phyloP scores from a whole-genome alignment of 1,140 invertebrate genomes.

The Pogonomyrmex barbatus region DNA sequence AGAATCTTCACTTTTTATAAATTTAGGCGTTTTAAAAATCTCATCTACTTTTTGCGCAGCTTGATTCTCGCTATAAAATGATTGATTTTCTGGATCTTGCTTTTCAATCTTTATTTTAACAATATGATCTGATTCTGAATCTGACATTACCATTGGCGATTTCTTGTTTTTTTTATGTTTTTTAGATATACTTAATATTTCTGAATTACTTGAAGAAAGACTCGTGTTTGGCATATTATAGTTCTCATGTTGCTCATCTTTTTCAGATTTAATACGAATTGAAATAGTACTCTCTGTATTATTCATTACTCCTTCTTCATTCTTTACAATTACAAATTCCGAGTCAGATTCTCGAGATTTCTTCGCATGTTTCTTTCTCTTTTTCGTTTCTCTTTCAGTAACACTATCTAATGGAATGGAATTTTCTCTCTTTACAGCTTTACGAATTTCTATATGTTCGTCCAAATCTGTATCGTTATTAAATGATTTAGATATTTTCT shows the following conservation, averaged over 20 bases:
- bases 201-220: conserved; percentile 2
- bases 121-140: neutral
- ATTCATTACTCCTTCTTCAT: neutral
- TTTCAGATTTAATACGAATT: neutral
- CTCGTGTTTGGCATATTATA: neutral
- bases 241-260: neutral
- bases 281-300: neutral
- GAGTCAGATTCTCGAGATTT: conserved; percentile 44
- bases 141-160: neutral
- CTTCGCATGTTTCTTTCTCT: conserved; percentile 50
- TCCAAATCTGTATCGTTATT: neutral
- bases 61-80: neutral
- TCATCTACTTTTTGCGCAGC: neutral
- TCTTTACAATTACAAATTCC: neutral
- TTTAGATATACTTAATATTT: neutral
- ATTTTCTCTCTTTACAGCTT: conserved; percentile 19
- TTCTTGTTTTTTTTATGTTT: conserved; percentile 15
- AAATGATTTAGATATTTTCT: neutral
- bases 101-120: conserved; percentile 29
- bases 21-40: neutral
- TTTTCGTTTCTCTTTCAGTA: conserved; percentile 11
- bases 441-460: neutral
- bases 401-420: conserved; percentile 7
- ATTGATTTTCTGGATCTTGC: neutral
- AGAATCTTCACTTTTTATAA: conserved; percentile 23